Evolutionary conservation across 2,113 vertebrate genomes (phyloP).

Genomic region (Platichthys stellatus): DNA sequence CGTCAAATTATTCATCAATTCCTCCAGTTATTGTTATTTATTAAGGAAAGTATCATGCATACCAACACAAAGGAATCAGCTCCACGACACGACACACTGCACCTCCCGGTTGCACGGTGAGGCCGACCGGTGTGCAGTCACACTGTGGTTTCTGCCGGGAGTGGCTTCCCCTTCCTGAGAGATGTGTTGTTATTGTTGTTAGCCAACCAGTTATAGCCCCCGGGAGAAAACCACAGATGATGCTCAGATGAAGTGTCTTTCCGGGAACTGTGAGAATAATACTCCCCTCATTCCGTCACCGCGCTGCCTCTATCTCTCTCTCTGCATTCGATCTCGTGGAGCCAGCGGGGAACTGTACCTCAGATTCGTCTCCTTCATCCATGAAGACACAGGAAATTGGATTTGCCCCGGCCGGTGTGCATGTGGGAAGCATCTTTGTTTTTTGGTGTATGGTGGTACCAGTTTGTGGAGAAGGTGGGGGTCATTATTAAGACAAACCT

Average conservation of each 20-base stretch:
- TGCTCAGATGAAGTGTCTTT: conserved; percentile 64
- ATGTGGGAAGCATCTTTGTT: conserved; percentile 1
- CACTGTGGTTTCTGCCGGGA: conserved; percentile 32
- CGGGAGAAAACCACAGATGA: conserved; percentile 67
- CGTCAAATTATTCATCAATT: not conserved
- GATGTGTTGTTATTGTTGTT: conserved; percentile 69
- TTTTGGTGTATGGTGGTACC: conserved; percentile 15
- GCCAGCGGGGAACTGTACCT: conserved; percentile 46
- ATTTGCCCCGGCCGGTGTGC: conserved; percentile 32
- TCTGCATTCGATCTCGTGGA: conserved; percentile 32
- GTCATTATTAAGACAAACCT: conserved; percentile 22
- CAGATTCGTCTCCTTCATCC: conserved; percentile 46
- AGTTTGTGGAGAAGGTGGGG: not conserved
- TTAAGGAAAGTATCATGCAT: not conserved
- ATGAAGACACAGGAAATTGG: conserved; percentile 54
- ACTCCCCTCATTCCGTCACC: conserved; percentile 40
- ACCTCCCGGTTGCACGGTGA: conserved; percentile 8
- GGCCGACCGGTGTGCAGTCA: conserved; percentile 1
- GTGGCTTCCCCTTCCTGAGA: conserved; percentile 49
- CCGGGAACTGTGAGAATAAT: conserved; percentile 63
- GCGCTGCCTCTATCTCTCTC: conserved; percentile 40
- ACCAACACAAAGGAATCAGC: conserved; percentile 9
- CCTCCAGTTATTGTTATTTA: not conserved
- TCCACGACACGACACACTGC: conserved; percentile 21
- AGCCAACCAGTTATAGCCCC: conserved; percentile 62